These are phyloP conservation scores for Lophochroa leadbeateri DNA, from an alignment of 2,113 vertebrate genomes.

Conservation along the genomic window DNA sequence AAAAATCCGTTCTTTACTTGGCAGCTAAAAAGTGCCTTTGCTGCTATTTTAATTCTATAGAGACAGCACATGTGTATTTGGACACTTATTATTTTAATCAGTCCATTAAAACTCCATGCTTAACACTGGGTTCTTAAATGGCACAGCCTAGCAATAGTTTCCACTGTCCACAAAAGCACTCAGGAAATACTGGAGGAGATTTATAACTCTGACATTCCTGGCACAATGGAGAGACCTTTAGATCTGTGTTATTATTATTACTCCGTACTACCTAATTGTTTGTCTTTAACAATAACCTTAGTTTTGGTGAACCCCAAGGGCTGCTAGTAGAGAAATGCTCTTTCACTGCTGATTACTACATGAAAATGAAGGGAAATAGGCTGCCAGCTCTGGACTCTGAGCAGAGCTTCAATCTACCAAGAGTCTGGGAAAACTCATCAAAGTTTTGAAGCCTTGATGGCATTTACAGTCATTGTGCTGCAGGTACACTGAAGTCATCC, in stretches of 20 bases:
- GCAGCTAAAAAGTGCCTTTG: background rate
- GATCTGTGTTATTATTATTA: background rate
- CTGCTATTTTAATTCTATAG: background rate
- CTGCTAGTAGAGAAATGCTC: constrained; percentile 40
- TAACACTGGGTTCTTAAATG: background rate
- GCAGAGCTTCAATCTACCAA: background rate
- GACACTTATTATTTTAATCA: background rate
- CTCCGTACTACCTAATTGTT: constrained; percentile 5
- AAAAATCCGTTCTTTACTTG: background rate
- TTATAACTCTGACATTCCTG: constrained; percentile 37
- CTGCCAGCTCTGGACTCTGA: background rate
- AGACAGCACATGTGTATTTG: background rate
- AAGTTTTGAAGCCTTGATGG: background rate
- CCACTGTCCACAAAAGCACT: constrained; percentile 15
- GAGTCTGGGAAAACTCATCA: background rate
- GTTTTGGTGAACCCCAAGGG: constrained; percentile 17
- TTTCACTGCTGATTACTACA: constrained; percentile 31
- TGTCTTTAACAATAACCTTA: background rate
- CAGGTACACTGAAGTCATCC: background rate
- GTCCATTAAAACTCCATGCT: background rate
- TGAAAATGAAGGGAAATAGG: constrained; percentile 34
- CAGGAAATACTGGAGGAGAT: constrained; percentile 33
- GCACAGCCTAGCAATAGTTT: constrained; percentile 45
- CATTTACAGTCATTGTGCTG: background rate
- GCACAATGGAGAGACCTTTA: constrained; percentile 7